Percentiles rank a stretch among this genome's conserved stretches.
These are phyloP conservation scores for Cichladusa arquata DNA, from an alignment of 2,113 vertebrate genomes.

Conservation along the genomic window DNA sequence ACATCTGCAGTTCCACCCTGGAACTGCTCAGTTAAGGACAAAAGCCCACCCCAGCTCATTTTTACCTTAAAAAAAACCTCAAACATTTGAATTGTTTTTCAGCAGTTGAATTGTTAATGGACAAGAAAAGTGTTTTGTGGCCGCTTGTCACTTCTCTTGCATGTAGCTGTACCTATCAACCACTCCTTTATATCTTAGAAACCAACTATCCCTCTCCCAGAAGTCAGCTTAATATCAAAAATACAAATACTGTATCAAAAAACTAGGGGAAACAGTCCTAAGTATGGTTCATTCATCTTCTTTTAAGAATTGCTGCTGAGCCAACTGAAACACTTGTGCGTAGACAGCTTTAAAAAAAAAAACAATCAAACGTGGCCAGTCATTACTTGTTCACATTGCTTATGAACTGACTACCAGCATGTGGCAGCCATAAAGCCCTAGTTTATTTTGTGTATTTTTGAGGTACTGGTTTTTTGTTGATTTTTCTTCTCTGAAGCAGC, in stretches of 20 bases:
- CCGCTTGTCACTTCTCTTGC: background rate
- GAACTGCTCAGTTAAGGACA: background rate
- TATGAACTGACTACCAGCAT: slow-evolving; percentile 33
- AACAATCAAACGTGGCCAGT: background rate
- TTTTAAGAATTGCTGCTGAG: background rate
- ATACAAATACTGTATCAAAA: background rate
- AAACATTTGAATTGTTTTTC: background rate
- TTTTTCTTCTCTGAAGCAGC: slow-evolving; percentile 59
- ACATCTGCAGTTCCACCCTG: background rate
- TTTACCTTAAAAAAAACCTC: background rate
- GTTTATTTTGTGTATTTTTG: slow-evolving; percentile 55
- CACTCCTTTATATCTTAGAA: background rate
- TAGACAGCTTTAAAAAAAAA: slow-evolving; percentile 38
- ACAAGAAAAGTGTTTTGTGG: background rate
- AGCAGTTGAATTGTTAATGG: background rate
- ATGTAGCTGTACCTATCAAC: background rate
- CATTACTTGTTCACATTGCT: slow-evolving; percentile 58
- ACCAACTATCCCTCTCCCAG: background rate
- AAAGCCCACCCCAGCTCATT: background rate
- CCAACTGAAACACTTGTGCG: slow-evolving; percentile 27
- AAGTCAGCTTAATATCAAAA: background rate
- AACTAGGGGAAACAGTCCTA: background rate
- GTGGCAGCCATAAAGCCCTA: slow-evolving; percentile 59
- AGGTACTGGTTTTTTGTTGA: slow-evolving; percentile 72
- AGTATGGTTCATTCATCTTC: background rate